Evolutionary conservation across 2,888 invertebrate species (phyloP).

Genomic region (Tricholauxania praeusta): DNA sequence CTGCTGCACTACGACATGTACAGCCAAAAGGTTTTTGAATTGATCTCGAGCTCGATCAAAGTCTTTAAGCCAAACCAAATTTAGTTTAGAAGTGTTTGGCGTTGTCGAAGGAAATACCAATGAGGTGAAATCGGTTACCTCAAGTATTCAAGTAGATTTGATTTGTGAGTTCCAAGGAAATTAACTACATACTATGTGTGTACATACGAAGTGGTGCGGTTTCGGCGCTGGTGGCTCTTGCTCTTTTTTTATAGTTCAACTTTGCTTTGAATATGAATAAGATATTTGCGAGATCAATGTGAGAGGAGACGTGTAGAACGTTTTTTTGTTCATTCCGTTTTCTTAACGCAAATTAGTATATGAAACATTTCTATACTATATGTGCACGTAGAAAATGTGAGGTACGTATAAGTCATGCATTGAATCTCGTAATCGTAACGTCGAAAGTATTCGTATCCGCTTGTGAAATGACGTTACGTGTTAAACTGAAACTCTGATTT

Average conservation of each 20-base stretch:
- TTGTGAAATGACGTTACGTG: constrained; percentile 16
- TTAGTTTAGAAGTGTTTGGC: constrained; percentile 69
- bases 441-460: constrained; percentile 14
- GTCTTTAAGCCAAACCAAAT: constrained; percentile 42
- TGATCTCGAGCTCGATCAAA: constrained; percentile 35
- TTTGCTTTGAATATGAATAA: neutral
- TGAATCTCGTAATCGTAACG: constrained; percentile 24
- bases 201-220: neutral
- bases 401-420: constrained; percentile 27
- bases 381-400: constrained; percentile 1
- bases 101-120: constrained; percentile 64
- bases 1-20: constrained; percentile 2
- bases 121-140: constrained; percentile 41
- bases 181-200: neutral
- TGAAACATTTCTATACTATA: constrained; percentile 6
- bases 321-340: no score
- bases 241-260: neutral
- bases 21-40: constrained; percentile 27
- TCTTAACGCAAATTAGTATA: no score
- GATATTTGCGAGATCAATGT: constrained; percentile 6
- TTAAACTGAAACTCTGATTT: neutral
- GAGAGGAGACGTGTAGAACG: neutral
- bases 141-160: constrained; percentile 1
- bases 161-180: neutral
- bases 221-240: constrained; percentile 25